Conservation (phyloP, 2,888 invertebrate genomes). For the Malthinus seriepunctatus region DNA sequence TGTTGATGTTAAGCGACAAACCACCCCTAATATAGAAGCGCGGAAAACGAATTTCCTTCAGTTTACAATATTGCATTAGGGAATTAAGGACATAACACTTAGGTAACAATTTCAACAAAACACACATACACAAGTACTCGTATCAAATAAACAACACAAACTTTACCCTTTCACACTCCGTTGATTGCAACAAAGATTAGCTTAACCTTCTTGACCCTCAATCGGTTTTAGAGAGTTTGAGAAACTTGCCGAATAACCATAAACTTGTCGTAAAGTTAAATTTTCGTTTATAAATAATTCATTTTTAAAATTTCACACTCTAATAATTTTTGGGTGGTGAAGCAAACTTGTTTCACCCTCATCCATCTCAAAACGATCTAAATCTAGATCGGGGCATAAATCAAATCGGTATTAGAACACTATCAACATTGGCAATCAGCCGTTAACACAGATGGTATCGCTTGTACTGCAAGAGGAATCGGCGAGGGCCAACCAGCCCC, state of each 20-base stretch:
- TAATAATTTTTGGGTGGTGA: not conserved
- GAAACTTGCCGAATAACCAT: too few species aligned
- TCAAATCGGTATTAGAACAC: conserved; percentile 51
- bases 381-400: conserved; percentile 45
- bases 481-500: conserved; percentile 28
- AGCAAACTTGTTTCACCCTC: conserved; percentile 8
- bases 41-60: too few species aligned
- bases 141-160: not conserved
- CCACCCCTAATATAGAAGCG: too few species aligned
- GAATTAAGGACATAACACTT: too few species aligned
- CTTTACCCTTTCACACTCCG: conserved; percentile 7
- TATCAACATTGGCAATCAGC: conserved; percentile 50
- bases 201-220: not conserved
- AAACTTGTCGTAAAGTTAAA: too few species aligned
- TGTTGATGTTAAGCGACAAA: too few species aligned
- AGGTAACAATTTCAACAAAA: too few species aligned
- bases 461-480: conserved; percentile 22
- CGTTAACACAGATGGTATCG: conserved; percentile 55
- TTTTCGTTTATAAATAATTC: conserved; percentile 16
- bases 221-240: too few species aligned
- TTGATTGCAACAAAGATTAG: conserved; percentile 1
- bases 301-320: conserved; percentile 10
- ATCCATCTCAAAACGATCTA: conserved; percentile 19
- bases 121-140: too few species aligned
- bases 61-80: too few species aligned